A percentile compares a stretch with the other conserved stretches of the same genome.
phyloP scores from a whole-genome alignment of 2,797 vertebrate species.

The Bradypodion ventrale region DNA sequence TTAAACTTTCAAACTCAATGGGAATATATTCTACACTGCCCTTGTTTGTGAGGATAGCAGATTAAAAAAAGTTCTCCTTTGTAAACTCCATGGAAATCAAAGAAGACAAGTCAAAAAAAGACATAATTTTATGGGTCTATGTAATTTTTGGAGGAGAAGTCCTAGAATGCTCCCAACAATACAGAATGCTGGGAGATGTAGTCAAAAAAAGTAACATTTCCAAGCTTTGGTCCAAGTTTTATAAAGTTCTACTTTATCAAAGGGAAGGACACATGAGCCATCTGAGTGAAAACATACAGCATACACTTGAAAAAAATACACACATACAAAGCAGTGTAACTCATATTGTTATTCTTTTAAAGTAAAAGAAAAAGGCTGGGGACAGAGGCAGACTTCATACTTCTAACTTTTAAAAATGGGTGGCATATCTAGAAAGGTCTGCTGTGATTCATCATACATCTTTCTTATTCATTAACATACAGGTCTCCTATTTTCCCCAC shows the following conservation, averaged over 20 bases:
- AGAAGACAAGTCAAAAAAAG: not conserved
- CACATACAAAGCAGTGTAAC: not conserved
- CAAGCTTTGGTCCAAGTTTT: not conserved
- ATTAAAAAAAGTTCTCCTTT: not conserved
- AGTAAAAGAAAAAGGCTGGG: not conserved
- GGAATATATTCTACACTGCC: not conserved
- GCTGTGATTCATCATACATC: not conserved
- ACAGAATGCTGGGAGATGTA: too few species aligned
- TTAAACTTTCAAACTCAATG: conserved; percentile 5
- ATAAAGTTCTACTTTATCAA: not conserved
- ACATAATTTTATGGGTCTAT: conserved; percentile 15
- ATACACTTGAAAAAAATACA: not conserved
- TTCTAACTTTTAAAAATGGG: not conserved
- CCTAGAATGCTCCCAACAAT: too few species aligned
- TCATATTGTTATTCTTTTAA: conserved; percentile 2
- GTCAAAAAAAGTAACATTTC: too few species aligned
- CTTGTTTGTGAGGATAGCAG: not conserved
- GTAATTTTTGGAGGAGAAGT: not conserved
- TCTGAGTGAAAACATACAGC: not conserved
- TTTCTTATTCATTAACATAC: not conserved
- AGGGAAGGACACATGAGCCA: not conserved
- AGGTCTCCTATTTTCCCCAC: not conserved
- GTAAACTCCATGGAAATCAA: conserved; percentile 10
- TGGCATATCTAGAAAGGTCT: not conserved
- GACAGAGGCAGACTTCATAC: not conserved